Base-by-base conservation (phyloP, 2,797 vertebrate genomes). In the Euphonia xanthogaster region DNA sequence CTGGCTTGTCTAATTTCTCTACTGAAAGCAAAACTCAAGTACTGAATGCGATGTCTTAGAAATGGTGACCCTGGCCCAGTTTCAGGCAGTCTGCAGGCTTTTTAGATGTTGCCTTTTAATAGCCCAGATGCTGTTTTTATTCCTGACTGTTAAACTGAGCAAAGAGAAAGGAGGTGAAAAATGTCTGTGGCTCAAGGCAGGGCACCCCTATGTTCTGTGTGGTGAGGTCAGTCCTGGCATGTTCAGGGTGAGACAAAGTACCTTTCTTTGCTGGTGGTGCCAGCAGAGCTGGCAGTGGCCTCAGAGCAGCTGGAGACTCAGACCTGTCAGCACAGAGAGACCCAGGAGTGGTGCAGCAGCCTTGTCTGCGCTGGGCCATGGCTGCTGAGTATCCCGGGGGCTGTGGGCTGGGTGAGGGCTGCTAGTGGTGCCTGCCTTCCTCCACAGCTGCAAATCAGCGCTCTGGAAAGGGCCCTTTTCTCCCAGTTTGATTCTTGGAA, bases 331-430 rank as follows among this genome's bases (percentile, higher is more conserved):
- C 44, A 45, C 42, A 45, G 50, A 55, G 10, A 40, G 27, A n/a
- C 21, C 14, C 33, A 19, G 57, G 10, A 21, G 40, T 42, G 73
- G n/a, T 63, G 27, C 42, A 66, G 18, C 25, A 71, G 40, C 28
- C 62, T 66, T 57, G 31, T 10, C 40, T 88, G 72, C 73, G 62
- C n/a, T 25, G 54, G 50, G 35, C 40, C 10, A 6, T 18, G 74
- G 25, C 22, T 66, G 42, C 44, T 85, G 67, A 67, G 58, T 58
- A 44, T 11, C 33, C 0, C 42, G 39, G 51, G 70, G 54, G 42
- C 42, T 0, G 0, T 1, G 11, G 37, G 33, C 24, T 63, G 61
- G 37, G 6, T 7, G 12, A 21, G 30, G 2, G 25, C 24, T 79
- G 10, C 44, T 66, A 40, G 6, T 23, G 10, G 45, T 80, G 45